Base-by-base conservation (phyloP, 2,888 invertebrate species). In the Parnassius apollo region DNA sequence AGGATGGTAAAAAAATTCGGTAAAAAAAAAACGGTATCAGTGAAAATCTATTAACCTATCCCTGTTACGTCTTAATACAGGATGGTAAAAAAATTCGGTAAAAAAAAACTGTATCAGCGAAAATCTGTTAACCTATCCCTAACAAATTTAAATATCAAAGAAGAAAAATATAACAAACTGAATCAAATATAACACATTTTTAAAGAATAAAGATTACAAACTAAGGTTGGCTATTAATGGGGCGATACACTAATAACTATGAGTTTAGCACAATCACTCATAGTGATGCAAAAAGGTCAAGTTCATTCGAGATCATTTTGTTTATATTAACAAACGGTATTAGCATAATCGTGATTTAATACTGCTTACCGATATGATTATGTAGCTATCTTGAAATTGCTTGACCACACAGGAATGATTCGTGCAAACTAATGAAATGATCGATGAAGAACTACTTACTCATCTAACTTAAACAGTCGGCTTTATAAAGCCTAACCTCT, bases 351-450 rank as follows among this genome's bases (percentile, higher is more conserved):
- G 35, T 35, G 35, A 35, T 35, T 35, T 7, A 35, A 35, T 4
- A 35, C 35, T 35, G 35, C 7, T 35, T 35, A 35, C 35, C 35
- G 35, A 35, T 25, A 25, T 25, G 25, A 7, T 46, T 12, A 50
- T 68, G 68, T 68, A 18, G 18, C 18, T 18, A 72, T 72, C 81
- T 78, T 79, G 74, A 73, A 71, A 72, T 76, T 75, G 35, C 78
- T 75, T 75, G 77, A 77, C 82, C 86, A 85, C 77, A 77, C 75
- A 86, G 93, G 93, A 93, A 93, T 93, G 93, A 93, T 93, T 93
- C 93, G 93, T 93, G 93, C 93, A 93, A 93, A 91, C 91, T 92
- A 92, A 85, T 84, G 86, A 89, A 88, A 88, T 90, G 90, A 82
- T 71, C 68, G 65, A 85, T 86, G 83, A 80, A 68, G 64, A 70